phyloP scores from a whole-genome alignment of 2,888 invertebrate species.

The Ceraclea dissimilis region DNA sequence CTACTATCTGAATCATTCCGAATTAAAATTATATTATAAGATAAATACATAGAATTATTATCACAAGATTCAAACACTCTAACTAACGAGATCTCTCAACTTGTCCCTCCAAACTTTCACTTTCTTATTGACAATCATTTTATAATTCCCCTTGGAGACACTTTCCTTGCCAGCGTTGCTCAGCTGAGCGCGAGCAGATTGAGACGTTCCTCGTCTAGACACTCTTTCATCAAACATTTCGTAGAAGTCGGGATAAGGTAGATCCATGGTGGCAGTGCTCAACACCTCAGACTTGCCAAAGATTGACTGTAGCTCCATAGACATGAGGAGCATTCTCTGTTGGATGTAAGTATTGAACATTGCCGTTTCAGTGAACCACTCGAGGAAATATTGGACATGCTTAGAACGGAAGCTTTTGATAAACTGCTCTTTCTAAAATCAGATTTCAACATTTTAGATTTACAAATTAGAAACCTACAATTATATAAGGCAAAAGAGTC shows the following conservation, averaged over 20 bases:
- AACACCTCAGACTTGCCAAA: constrained; percentile 16
- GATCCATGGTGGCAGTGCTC: constrained; percentile 33
- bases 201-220: constrained; percentile 19
- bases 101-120: constrained; percentile 40
- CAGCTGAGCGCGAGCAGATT: not conserved
- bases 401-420: constrained; percentile 56
- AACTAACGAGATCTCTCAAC: constrained; percentile 41
- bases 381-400: constrained; percentile 64
- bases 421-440: constrained; percentile 64
- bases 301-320: constrained; percentile 9
- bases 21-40: too few relatives aligned
- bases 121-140: constrained; percentile 40
- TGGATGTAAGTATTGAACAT: constrained; percentile 75
- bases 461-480: not conserved
- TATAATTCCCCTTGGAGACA: constrained; percentile 33
- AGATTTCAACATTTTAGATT: not conserved
- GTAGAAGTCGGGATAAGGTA: constrained; percentile 42
- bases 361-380: constrained; percentile 82
- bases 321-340: constrained; percentile 36
- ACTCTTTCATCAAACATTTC: constrained; percentile 34
- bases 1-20: too few relatives aligned
- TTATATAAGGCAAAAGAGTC: not conserved
- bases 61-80: not conserved
- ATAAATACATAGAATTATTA: too few relatives aligned
- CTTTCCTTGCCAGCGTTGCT: constrained; percentile 3